phyloP scores from a whole-genome alignment of 2,113 vertebrate species.

The Eleginops maclovinus region DNA sequence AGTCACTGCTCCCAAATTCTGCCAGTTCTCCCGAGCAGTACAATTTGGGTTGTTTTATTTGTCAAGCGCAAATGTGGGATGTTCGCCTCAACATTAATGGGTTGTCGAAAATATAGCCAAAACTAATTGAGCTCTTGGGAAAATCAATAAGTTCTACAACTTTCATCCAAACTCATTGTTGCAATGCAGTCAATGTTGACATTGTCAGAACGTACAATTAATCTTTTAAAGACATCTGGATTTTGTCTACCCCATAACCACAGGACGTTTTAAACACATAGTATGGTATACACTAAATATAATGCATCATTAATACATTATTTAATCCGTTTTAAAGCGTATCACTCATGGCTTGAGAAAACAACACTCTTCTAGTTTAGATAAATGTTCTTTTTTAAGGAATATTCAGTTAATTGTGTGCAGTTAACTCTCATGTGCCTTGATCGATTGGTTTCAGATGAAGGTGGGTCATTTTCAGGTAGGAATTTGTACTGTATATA shows the following conservation, averaged over 20 bases:
- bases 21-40: conserved; percentile 28
- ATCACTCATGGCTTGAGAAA: conserved; percentile 1
- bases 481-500: conserved; percentile 30
- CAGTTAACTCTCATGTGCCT: conserved; percentile 27
- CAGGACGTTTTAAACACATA: too few relatives aligned
- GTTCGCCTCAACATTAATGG: conserved; percentile 24
- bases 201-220: conserved; percentile 3
- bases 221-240: not conserved
- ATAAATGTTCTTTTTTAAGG: too few relatives aligned
- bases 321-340: not conserved
- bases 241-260: not conserved
- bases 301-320: not conserved
- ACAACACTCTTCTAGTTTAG: not conserved
- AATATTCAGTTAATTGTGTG: conserved; percentile 30
- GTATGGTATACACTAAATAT: not conserved
- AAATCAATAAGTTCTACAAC: not conserved
- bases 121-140: conserved; percentile 27
- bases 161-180: not conserved
- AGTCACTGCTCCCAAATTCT: conserved; percentile 11
- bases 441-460: conserved; percentile 45
- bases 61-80: conserved; percentile 15
- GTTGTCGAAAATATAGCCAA: conserved; percentile 11
- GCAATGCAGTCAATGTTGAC: not conserved
- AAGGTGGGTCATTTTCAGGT: conserved; percentile 39
- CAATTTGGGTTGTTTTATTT: conserved; percentile 10